Conservation (phyloP, 2,888 invertebrate genomes). For the Synergus itoensis region DNA sequence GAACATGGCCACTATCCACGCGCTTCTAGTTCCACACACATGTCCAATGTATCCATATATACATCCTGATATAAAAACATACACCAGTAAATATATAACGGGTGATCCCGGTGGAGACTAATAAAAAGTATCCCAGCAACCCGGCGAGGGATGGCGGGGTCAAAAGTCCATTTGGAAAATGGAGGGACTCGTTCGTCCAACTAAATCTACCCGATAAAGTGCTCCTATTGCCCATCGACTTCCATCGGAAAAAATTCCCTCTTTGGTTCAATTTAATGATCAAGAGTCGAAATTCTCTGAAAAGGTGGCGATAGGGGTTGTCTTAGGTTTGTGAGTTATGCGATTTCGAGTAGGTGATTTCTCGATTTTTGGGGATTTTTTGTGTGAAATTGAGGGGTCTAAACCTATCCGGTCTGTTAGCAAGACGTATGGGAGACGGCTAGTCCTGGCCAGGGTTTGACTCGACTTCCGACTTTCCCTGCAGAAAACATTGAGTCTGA, state of each 20-base stretch:
- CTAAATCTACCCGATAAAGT: conserved; percentile 76
- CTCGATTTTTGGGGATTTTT: conserved; percentile 63
- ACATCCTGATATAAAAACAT: conserved; percentile 46
- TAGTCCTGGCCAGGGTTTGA: conserved; percentile 76
- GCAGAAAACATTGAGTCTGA: conserved; percentile 78
- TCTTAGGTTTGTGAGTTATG: background rate
- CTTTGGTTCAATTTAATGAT: conserved; percentile 7
- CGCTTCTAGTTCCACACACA: conserved; percentile 43
- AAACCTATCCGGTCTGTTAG: conserved; percentile 74
- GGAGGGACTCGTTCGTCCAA: conserved; percentile 76
- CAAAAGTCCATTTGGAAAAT: conserved; percentile 78
- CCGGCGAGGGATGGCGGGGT: conserved; percentile 73
- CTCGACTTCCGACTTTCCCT: conserved; percentile 77
- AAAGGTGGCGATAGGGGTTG: background rate
- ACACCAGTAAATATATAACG: conserved; percentile 56
- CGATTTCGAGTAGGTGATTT: background rate
- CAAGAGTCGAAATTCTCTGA: conserved; percentile 52
- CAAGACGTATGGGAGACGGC: conserved; percentile 76
- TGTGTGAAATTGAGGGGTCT: conserved; percentile 57
- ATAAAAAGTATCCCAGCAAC: conserved; percentile 75
- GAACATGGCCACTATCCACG: conserved; percentile 69
- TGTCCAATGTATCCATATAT: conserved; percentile 34
- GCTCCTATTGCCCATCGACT: conserved; percentile 69
- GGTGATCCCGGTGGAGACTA: conserved; percentile 73
- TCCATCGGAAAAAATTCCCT: conserved; percentile 16